These are phyloP conservation scores for Tupaia tana DNA, from an alignment of 2,113 vertebrate genomes.

Conservation along the genomic window DNA sequence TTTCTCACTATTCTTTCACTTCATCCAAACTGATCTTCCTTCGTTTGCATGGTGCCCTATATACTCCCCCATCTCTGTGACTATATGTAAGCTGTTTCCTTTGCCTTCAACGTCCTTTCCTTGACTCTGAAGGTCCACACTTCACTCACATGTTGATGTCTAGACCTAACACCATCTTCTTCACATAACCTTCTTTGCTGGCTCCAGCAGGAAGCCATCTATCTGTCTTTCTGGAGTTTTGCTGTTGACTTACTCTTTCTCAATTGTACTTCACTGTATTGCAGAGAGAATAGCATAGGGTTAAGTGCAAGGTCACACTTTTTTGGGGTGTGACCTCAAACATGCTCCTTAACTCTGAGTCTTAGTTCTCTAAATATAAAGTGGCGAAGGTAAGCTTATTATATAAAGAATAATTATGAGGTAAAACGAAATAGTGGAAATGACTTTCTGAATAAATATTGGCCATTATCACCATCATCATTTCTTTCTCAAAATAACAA, in stretches of 20 bases:
- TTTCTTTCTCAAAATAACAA: neutral
- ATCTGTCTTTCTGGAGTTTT: neutral
- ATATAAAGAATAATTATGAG: neutral
- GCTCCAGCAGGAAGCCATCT: neutral
- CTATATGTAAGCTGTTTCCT: neutral
- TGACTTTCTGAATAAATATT: neutral
- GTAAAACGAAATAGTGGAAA: neutral
- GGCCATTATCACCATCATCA: neutral
- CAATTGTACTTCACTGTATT: neutral
- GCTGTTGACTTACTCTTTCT: neutral
- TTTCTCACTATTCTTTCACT: neutral
- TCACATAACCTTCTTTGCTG: neutral
- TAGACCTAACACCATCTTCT: neutral
- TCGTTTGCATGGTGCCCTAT: neutral
- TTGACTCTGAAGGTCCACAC: neutral
- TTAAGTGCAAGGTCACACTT: too few relatives aligned
- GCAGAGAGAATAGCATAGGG: neutral
- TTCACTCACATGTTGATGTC: neutral
- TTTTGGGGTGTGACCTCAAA: neutral
- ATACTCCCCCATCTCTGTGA: neutral
- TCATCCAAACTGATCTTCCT: neutral
- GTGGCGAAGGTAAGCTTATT: neutral
- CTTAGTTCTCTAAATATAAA: neutral
- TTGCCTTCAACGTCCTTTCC: neutral
- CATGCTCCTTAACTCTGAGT: neutral